Base-by-base conservation (phyloP, 2,113 vertebrate genomes). In the Sula dactylatra region DNA sequence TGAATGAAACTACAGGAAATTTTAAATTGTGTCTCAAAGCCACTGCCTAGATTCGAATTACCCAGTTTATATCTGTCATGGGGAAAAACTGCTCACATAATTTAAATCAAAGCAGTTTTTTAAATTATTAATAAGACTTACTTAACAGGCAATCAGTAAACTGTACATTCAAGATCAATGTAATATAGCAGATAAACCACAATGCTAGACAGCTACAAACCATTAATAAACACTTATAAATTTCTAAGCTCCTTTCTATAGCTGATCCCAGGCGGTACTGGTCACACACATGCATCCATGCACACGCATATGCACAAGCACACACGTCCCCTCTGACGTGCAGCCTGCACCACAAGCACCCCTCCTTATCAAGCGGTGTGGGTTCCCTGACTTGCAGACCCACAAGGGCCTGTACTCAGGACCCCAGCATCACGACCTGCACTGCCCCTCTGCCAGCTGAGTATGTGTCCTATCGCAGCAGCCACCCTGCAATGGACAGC, bases 301-400 rank as follows among this genome's bases (percentile, higher is more conserved):
- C 18, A 10, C 70, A n/a, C 0, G 0, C 26, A 8, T 9, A 6
- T 2, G 3, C 3, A 5, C 29, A 52, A 17, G 17, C 7, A 1
- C 21, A 40, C 7, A 4, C 6, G 4, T 11, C 12, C 15, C 4
- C 34, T 52, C 29, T 56, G 24, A 65, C 3, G 10, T 29, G 26
- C 40, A 67, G 8, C 13, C 40, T 54, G 16, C 4, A 0, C 5
- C 10, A 11, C 31, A 49, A 27, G 6, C 10, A 36, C 4, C 21
- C 4, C 8, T 65, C 19, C 19, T 29, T 9, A 10, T 14, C 2
- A 1, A 22, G 20, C 10, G 14, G 7, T 4, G 27, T 0, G 2
- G 6, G 10, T 40, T 64, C 31, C 29, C 17, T 4, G 4, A 14
- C 16, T 31, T 49, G 34, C 59, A 61, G 31, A 29, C 11, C 15